Evolutionary conservation across 2,113 vertebrate genomes (phyloP).

Genomic region (Scortum barcoo): DNA sequence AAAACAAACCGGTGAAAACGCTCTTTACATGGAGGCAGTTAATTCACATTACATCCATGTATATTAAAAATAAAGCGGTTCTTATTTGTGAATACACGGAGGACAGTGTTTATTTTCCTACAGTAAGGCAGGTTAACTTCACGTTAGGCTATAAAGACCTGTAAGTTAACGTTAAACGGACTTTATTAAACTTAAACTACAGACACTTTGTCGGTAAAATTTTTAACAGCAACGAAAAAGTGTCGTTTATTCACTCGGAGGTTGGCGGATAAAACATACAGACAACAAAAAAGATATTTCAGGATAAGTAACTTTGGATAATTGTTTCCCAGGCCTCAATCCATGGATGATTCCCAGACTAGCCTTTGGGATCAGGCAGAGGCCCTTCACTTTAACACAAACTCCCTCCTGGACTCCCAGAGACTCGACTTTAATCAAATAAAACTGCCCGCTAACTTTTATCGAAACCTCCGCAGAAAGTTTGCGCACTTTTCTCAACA

Average conservation of each 20-base stretch:
- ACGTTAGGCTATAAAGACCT: slow-evolving; percentile 19
- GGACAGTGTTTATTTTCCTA: slow-evolving; percentile 18
- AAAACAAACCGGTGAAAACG: neutral
- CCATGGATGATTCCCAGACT: slow-evolving; percentile 78
- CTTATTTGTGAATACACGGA: neutral
- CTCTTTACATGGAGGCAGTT: neutral
- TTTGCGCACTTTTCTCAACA: slow-evolving; percentile 80
- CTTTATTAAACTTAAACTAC: neutral
- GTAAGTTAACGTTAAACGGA: slow-evolving; percentile 2
- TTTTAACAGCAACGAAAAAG: rapidly evolving
- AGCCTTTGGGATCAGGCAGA: slow-evolving; percentile 32
- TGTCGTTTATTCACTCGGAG: neutral
- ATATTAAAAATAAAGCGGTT: neutral
- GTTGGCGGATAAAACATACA: no score
- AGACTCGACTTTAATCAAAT: neutral
- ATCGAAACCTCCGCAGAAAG: slow-evolving; percentile 6
- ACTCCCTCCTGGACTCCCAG: neutral
- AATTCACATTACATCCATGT: neutral
- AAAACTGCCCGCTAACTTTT: neutral
- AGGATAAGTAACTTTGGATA: slow-evolving; percentile 68
- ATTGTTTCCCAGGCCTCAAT: slow-evolving; percentile 84
- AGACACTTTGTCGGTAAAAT: neutral
- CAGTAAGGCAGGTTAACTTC: slow-evolving; percentile 32
- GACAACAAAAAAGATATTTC: no score
- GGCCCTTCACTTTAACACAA: slow-evolving; percentile 2